phyloP scores from a whole-genome alignment of 2,888 invertebrate species.

The Muscina levida region DNA sequence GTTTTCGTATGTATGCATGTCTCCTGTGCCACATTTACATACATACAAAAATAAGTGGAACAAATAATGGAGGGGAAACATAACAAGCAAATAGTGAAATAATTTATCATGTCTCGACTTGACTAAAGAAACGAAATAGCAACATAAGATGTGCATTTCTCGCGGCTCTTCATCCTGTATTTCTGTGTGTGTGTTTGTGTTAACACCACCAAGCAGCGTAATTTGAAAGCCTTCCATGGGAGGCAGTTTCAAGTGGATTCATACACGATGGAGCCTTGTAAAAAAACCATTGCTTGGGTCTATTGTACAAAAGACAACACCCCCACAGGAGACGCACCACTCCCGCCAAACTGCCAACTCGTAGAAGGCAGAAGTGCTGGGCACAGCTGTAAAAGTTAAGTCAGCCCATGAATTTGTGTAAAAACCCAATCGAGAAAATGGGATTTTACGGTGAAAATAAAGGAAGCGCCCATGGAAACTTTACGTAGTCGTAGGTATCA shows the following conservation, averaged over 20 bases:
- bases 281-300: not conserved
- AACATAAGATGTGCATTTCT: slow-evolving; percentile 4
- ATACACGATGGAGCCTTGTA: not conserved
- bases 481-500: too few species aligned
- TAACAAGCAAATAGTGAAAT: slow-evolving; percentile 5
- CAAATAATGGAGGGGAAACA: not conserved
- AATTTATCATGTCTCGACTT: slow-evolving; percentile 28
- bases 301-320: not conserved
- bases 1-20: too few species aligned
- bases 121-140: slow-evolving; percentile 14
- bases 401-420: slow-evolving; percentile 13
- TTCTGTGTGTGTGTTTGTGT: too few species aligned
- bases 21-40: too few species aligned
- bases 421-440: slow-evolving; percentile 5
- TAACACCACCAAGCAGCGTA: not conserved
- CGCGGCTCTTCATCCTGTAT: slow-evolving; percentile 2
- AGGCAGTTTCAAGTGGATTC: not conserved
- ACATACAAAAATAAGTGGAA: not conserved
- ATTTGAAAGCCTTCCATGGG: slow-evolving; percentile 7
- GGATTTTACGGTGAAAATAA: not conserved
- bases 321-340: not conserved
- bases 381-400: not conserved
- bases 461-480: not conserved
- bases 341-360: not conserved
- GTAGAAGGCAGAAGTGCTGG: not conserved